Base-by-base conservation (phyloP, 2,888 invertebrate genomes). In the Pegoplata infirma region DNA sequence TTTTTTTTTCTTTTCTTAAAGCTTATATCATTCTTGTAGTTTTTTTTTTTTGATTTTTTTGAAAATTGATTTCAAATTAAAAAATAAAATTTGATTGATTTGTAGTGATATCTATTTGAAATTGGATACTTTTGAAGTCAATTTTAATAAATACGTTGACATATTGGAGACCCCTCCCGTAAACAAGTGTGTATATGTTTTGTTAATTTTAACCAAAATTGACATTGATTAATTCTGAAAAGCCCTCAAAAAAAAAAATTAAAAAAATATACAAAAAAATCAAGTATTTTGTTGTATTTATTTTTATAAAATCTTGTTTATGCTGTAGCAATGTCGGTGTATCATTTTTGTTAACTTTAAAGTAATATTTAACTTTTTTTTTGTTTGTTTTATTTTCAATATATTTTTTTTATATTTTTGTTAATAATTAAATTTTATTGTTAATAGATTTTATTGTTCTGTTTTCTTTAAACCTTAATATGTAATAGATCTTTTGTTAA, bases 211-310 rank as follows among this genome's bases (percentile, higher is more conserved):
- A 32, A 32, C 1, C 10, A 10, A 32, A 40, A 58, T 21, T 61
- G 61, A 61, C 61, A 61, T 49, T 61, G 61, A 61, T 32, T 61
- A 49, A 61, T 61, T 61, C 47, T 32, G 61, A 61, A 28, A 59
- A 61, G 21, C n/a, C 19, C 36, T 32, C 32, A 7, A 32, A 28
- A 32, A 10, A 10, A n/a, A n/a, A n/a, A n/a, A n/a, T n/a, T n/a
- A n/a, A n/a, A n/a, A n/a, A n/a, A n/a, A n/a, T n/a, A n/a, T n/a
- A n/a, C n/a, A n/a, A n/a, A n/a, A n/a, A n/a, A n/a, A n/a, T 32
- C 32, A 32, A 32, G 32, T 32, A 32, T 32, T 32, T 32, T 10
- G 12, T 32, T 32, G 12, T 10, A 10, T 7, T 32, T 2, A 32
- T 32, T 32, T 32, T 32, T 32, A 32, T 10, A 32, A 10, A 12